Percentiles rank a stretch among this genome's conserved stretches.
phyloP scores from a whole-genome alignment of 2,113 vertebrate genomes.

The Climacteris rufus region DNA sequence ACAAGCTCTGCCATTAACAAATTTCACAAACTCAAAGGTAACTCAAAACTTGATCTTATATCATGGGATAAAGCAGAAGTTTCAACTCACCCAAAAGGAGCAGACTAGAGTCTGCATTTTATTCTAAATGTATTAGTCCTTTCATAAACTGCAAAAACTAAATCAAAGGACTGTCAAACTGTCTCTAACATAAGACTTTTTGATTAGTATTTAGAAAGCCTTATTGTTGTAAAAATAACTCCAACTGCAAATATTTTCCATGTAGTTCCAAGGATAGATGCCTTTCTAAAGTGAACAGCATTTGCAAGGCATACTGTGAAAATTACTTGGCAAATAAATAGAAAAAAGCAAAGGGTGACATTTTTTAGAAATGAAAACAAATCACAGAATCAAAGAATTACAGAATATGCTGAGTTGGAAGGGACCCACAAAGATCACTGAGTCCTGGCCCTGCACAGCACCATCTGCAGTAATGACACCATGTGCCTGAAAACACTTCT shows the following conservation, averaged over 20 bases:
- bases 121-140: not conserved
- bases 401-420: not conserved
- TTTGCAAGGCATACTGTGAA: not conserved
- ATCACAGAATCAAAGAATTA: not conserved
- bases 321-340: not conserved
- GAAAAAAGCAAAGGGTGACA: not conserved
- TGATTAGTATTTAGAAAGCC: not conserved
- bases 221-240: not conserved
- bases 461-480: not conserved
- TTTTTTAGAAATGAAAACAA: not conserved
- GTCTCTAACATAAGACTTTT: not conserved
- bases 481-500: rapidly evolving
- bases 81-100: not conserved
- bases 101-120: not conserved
- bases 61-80: not conserved
- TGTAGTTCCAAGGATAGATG: not conserved
- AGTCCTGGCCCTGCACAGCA: too few relatives aligned
- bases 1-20: not conserved
- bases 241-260: not conserved
- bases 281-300: not conserved
- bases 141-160: not conserved
- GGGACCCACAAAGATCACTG: not conserved
- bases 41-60: not conserved
- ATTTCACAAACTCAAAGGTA: not conserved
- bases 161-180: not conserved